Conservation (phyloP, 1,140 invertebrate genomes). For the Brevipalpus yothersi region DNA sequence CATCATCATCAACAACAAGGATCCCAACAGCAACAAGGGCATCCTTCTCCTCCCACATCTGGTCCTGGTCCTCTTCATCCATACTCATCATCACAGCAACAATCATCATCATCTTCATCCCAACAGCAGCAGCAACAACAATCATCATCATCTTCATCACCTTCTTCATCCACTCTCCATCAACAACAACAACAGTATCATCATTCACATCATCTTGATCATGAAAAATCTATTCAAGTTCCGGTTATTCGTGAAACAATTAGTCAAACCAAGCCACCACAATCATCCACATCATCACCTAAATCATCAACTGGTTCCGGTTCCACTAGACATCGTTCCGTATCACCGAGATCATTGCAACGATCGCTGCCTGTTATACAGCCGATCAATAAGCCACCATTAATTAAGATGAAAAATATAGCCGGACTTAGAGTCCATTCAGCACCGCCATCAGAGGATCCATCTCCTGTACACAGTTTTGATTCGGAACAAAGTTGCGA, state of each 20-base stretch:
- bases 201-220: neutral
- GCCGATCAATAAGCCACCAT: constrained; percentile 3
- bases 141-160: too few relatives aligned
- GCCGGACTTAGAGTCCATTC: neutral
- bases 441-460: neutral
- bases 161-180: too few relatives aligned
- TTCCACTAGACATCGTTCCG: neutral
- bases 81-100: too few relatives aligned
- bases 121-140: too few relatives aligned
- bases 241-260: neutral
- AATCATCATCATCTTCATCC: too few relatives aligned
- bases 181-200: neutral
- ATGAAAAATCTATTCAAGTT: neutral
- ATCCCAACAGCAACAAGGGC: too few relatives aligned
- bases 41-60: too few relatives aligned
- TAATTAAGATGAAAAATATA: constrained; percentile 9
- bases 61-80: too few relatives aligned
- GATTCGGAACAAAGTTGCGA: neutral
- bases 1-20: too few relatives aligned
- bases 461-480: constrained; percentile 1
- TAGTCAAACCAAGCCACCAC: neutral
- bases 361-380: neutral
- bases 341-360: neutral
- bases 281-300: neutral
- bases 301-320: neutral